Percentiles rank a stretch among this genome's conserved stretches.
phyloP scores from a whole-genome alignment of 2,113 vertebrate genomes.

The Indicator indicator region DNA sequence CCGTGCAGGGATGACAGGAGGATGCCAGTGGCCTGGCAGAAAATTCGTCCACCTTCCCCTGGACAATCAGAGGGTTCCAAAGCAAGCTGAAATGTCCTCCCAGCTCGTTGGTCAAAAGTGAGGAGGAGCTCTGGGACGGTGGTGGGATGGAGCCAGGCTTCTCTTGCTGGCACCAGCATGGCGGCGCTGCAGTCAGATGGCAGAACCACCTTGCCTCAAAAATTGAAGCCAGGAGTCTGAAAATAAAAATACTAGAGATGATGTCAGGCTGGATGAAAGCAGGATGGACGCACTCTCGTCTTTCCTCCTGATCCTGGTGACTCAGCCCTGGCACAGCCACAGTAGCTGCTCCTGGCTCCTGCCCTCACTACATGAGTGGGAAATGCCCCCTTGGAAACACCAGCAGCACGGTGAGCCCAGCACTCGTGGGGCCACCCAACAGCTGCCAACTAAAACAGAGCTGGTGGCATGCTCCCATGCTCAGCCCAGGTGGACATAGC shows the following conservation, averaged over 20 bases:
- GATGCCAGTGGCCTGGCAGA: not conserved
- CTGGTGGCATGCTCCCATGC: fast-evolving
- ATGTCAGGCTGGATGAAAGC: conserved; percentile 56
- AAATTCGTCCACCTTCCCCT: not conserved
- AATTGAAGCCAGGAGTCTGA: not conserved
- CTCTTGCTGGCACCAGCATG: fast-evolving
- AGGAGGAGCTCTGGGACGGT: not conserved
- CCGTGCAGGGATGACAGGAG: fast-evolving
- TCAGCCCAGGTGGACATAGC: not conserved
- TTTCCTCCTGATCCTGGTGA: conserved; percentile 12
- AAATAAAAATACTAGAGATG: conserved; percentile 51
- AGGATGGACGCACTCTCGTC: not conserved
- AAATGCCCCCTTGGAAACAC: not conserved
- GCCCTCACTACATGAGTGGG: fast-evolving
- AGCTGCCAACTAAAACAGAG: not conserved
- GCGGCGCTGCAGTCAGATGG: not conserved
- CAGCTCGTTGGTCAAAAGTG: not conserved
- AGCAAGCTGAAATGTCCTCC: not conserved
- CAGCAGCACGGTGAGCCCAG: fast-evolving
- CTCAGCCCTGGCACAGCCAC: not conserved
- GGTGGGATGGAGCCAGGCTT: not conserved
- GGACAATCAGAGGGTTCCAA: fast-evolving
- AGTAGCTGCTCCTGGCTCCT: not conserved
- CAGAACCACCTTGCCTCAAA: conserved; percentile 26
- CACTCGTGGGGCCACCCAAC: fast-evolving